These are phyloP conservation scores for Hyphantria cunea DNA, from an alignment of 1,140 invertebrate species.

Conservation along the genomic window DNA sequence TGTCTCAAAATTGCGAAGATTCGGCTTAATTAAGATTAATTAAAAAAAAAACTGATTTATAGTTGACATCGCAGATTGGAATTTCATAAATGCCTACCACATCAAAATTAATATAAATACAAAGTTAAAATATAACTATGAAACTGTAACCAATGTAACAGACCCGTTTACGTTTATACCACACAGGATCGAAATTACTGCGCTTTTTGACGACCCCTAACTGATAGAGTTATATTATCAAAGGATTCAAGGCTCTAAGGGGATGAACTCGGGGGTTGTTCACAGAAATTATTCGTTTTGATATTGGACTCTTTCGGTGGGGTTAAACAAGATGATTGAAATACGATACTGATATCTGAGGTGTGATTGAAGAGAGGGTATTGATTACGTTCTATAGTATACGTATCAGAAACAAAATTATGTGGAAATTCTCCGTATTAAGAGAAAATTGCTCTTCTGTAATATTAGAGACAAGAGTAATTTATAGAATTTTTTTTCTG, in stretches of 20 bases:
- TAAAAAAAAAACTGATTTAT: too few species aligned
- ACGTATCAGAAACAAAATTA: not conserved
- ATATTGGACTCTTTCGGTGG: slow-evolving; percentile 1
- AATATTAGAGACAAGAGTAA: too few species aligned
- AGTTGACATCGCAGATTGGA: too few species aligned
- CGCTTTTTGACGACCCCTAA: slow-evolving; percentile 34
- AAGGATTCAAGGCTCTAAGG: slow-evolving; percentile 41
- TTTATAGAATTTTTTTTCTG: too few species aligned
- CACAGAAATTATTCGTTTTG: slow-evolving; percentile 3
- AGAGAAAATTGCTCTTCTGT: too few species aligned
- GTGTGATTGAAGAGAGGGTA: not conserved
- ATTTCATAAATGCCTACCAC: too few species aligned
- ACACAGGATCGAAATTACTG: slow-evolving; percentile 28
- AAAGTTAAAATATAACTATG: too few species aligned
- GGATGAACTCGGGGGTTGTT: not conserved
- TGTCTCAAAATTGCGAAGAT: too few species aligned
- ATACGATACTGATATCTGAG: not conserved
- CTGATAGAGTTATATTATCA: slow-evolving; percentile 47
- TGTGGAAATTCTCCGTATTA: not conserved
- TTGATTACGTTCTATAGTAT: slow-evolving; percentile 1
- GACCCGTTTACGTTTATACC: slow-evolving; percentile 7
- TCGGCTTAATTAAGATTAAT: too few species aligned
- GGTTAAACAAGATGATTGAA: not conserved
- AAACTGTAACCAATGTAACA: too few species aligned
- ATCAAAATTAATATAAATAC: too few species aligned